These are phyloP conservation scores for Athalia cordata DNA, from an alignment of 2,888 invertebrate genomes.

Conservation along the genomic window DNA sequence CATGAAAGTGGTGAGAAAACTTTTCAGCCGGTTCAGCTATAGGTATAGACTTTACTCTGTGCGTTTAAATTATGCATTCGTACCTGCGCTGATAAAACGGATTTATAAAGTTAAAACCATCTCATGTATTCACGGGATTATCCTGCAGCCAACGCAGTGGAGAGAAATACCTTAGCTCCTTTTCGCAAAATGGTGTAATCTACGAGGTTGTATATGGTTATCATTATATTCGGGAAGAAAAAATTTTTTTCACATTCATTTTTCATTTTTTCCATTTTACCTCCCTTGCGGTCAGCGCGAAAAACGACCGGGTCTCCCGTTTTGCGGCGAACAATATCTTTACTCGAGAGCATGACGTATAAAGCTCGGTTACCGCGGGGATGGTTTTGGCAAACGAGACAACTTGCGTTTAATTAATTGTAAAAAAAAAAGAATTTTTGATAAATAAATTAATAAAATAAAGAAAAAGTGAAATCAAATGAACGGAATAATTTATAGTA, in stretches of 20 bases:
- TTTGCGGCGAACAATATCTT: slow-evolving; percentile 13
- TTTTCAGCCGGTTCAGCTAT: background rate
- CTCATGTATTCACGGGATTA: background rate
- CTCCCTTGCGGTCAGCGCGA: background rate
- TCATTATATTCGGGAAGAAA: background rate
- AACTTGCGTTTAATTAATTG: slow-evolving; percentile 5
- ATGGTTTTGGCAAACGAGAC: background rate
- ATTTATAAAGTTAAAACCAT: slow-evolving; percentile 39
- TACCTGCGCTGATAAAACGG: slow-evolving; percentile 28
- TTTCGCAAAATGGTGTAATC: background rate
- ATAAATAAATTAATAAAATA: background rate
- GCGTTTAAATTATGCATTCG: slow-evolving; percentile 32
- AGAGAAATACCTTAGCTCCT: background rate
- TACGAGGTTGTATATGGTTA: background rate
- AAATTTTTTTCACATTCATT: background rate
- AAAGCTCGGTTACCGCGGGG: background rate
- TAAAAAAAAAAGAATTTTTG: background rate
- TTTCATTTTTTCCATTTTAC: background rate
- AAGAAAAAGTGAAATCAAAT: no score
- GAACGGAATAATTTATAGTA: no score
- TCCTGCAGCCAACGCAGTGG: background rate
- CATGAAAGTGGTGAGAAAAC: slow-evolving; percentile 32
- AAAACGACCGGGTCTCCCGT: slow-evolving; percentile 1
- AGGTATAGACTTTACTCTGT: background rate
- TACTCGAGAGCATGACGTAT: slow-evolving; percentile 8